Evolutionary conservation across 2,888 invertebrate genomes (phyloP), one percentile per base, ranked within the genome.

Genomic region (Scaptomyza reducta): DNA sequence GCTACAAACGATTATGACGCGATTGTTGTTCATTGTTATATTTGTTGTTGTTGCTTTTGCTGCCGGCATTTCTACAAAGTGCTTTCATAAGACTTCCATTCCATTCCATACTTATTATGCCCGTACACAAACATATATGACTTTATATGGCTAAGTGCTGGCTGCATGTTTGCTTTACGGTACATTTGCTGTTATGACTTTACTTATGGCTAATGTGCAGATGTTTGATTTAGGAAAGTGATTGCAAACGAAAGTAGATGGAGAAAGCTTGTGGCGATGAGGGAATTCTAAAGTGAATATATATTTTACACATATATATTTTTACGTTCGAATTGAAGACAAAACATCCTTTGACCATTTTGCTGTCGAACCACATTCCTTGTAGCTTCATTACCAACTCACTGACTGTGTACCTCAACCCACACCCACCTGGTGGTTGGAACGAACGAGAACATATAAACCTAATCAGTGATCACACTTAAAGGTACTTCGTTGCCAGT

Each of bases 1-100:
- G 82, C 84, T 77, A 79, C 87, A 87, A 87, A 86, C 84, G 81
- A 81, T 87, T 87, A 87, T 87, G 83, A 84, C 73, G 83, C 84
- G 76, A 76, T 83, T 82, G 82, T 76, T 78, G 56, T 53, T 71
- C 72, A 49, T 35, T 60, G 13, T 38, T 67, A 13, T 64, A 61
- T 13, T 42, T 41, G 38, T 29, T 27, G 46, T 13, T 41, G 61
- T 31, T 55, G 25, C 1, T 64, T 44, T 76, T 75, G 58, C 51
- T 56, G 79, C 56, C 82, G 79, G 79, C 63, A 66, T 74, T 83
- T 79, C 77, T 69, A 77, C 74, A 77, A 80, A 87, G 74, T 63
- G 68, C 59, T 72, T 62, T 62, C 62, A 54, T 59, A 56, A 44
- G 38, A 45, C 67, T 41, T 44, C 40, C 58, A 54, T 27, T 35